Conservation (phyloP, 2,113 vertebrate genomes). For the Gambusia holbrooki region DNA sequence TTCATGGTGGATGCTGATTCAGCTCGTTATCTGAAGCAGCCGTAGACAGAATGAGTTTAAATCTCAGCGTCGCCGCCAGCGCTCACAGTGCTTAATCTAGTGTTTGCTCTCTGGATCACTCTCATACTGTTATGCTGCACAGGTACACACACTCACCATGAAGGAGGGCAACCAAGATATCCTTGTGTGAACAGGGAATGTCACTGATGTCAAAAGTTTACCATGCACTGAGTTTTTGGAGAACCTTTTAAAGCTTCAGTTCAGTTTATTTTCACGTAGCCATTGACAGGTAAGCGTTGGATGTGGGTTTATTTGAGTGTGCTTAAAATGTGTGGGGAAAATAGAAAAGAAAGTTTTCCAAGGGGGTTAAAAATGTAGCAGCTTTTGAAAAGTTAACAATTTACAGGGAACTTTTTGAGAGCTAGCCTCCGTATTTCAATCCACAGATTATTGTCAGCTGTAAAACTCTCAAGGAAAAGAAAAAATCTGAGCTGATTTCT, state of each 20-base stretch:
- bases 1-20: constrained; percentile 67
- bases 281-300: background rate
- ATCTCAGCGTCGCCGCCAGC: constrained; percentile 71
- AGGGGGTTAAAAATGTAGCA: background rate
- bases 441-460: background rate
- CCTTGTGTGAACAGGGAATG: background rate
- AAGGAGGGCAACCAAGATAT: background rate
- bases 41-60: constrained; percentile 81
- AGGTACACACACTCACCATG: too few species aligned
- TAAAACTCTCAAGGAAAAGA: background rate
- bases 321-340: background rate
- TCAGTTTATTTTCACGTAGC: background rate
- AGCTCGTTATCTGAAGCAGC: constrained; percentile 79
- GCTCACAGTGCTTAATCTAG: constrained; percentile 51
- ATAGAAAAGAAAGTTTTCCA: background rate
- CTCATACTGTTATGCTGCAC: background rate
- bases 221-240: background rate
- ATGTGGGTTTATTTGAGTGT: background rate
- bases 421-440: background rate
- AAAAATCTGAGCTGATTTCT: background rate
- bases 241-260: background rate
- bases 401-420: background rate
- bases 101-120: constrained; percentile 37
- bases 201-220: background rate
- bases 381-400: background rate